These are phyloP conservation scores for Sminthopsis crassicaudata DNA, from an alignment of 2,113 vertebrate genomes.

Conservation along the genomic window DNA sequence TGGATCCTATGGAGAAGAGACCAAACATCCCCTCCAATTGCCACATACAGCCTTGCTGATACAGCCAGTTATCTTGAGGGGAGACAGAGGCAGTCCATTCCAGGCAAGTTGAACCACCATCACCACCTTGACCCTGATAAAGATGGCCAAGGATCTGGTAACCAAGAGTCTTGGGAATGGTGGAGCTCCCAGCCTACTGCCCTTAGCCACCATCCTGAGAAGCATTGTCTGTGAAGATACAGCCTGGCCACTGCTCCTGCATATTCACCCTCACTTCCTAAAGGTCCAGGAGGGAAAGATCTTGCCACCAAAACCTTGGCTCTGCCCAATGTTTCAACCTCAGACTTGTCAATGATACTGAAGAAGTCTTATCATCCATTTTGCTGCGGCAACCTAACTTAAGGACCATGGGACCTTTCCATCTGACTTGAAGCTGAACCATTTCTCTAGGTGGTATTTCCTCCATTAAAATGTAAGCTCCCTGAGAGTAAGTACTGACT, in stretches of 20 bases:
- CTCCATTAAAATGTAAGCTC: no score
- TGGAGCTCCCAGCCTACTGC: neutral
- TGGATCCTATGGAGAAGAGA: neutral
- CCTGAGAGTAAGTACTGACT: neutral
- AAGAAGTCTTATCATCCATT: neutral
- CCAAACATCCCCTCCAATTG: neutral
- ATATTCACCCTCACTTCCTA: neutral
- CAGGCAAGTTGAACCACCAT: neutral
- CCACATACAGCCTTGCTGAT: neutral
- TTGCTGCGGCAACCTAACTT: neutral
- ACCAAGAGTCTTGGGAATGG: neutral
- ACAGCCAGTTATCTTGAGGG: neutral
- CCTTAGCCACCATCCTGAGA: neutral
- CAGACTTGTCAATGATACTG: neutral
- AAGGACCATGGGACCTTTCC: neutral
- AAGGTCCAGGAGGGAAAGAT: neutral
- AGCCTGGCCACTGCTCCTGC: neutral
- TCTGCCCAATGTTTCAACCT: neutral
- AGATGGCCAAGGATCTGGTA: neutral
- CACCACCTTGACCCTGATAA: neutral
- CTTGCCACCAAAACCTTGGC: neutral
- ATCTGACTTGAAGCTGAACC: neutral
- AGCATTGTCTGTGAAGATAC: neutral
- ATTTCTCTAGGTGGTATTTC: neutral
- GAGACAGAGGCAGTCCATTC: neutral